Conservation (phyloP, 2,888 invertebrate species). For the Drosophila villosipedis region DNA sequence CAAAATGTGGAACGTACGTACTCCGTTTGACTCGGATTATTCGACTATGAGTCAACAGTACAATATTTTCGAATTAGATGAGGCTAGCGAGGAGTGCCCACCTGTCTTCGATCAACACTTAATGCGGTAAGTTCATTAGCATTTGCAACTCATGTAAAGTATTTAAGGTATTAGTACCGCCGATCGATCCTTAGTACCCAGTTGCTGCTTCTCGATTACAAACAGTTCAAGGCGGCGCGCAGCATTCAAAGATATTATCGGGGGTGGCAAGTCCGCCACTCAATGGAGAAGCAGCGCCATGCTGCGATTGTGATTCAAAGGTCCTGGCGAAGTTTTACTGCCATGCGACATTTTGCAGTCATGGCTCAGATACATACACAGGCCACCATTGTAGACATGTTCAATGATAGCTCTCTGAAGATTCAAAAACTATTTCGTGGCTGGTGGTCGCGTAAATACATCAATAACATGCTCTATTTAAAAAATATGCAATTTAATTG, state of each 20-base stretch:
- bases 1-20: not conserved
- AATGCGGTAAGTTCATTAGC: conserved; percentile 15
- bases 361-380: conserved; percentile 53
- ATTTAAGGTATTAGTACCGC: not conserved
- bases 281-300: not conserved
- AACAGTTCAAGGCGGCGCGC: conserved; percentile 76
- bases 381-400: conserved; percentile 32
- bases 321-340: conserved; percentile 66
- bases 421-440: conserved; percentile 82
- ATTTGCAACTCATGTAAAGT: not conserved
- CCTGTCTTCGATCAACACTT: not conserved
- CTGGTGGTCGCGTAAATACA: conserved; percentile 72
- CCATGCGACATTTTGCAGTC: conserved; percentile 12
- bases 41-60: not conserved
- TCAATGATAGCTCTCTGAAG: conserved; percentile 44
- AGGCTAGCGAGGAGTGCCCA: not conserved
- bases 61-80: not conserved
- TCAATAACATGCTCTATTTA: conserved; percentile 68
- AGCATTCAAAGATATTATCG: conserved; percentile 72
- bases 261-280: conserved; percentile 52
- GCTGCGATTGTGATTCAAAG: conserved; percentile 68
- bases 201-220: conserved; percentile 63
- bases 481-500: conserved; percentile 50
- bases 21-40: not conserved
- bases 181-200: conserved; percentile 44